Evolutionary conservation across 2,797 vertebrate species (phyloP), one percentile per base, ranked within the genome.

Genomic region (Microctenopoma lineatum): DNA sequence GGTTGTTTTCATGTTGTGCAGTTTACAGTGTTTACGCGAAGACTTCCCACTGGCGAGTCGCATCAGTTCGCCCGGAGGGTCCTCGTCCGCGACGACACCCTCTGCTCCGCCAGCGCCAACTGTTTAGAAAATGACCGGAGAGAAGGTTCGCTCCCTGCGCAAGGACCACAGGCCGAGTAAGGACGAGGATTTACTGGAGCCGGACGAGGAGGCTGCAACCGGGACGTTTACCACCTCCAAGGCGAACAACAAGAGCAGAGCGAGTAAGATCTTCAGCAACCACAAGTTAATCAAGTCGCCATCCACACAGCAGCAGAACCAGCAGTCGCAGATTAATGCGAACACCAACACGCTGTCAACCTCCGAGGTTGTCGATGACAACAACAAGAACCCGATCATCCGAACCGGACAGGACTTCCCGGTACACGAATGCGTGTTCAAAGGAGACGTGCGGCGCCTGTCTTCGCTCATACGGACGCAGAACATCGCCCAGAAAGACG

Each of bases 401-500:
- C 83, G 83, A 80, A 79, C 89, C 70, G 70, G 69, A 32, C 90
- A 88, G n/a, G 94, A 93, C 87, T 98, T 95, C 73, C 98, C 96
- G 10, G 96, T 99, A 21, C 98, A 99, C 72, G 96, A 99, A 88
- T 96, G 96, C 77, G 98, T 99, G 54, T 98, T 98, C 84, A 95
- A 95, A 84, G 97, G 97, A 56, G 98, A 99, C 83, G 96, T 99
- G 74, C 90, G 98, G 68, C 94, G 94, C 12, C 93, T 99, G 66
- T 99, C 98, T 2, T 97, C 97, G 7, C 95, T 99, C 69, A 98
- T 99, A 89, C 94, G 98, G 79, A 98, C 96, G 6, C 97, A 99
- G 89, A 96, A 96, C 75, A 99, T 99, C 87, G 93, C 96, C 16
- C 97, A 97, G 92, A 99, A 99, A 81, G 98, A 99, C 90, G 90